Conservation (phyloP, 2,888 invertebrate genomes). For the Nomada fucata region DNA sequence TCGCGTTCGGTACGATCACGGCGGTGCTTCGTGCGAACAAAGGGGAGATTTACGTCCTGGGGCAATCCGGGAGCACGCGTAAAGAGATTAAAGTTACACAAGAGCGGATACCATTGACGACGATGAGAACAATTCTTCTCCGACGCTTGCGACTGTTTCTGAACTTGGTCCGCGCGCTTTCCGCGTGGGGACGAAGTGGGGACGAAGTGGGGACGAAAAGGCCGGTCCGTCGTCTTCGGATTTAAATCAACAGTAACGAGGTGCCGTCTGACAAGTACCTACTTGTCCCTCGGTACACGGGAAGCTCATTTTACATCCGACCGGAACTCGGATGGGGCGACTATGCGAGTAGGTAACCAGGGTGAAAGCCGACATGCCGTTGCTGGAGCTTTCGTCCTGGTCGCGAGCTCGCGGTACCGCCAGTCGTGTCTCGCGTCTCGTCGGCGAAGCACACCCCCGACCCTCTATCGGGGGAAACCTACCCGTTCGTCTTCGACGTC, state of each 20-base stretch:
- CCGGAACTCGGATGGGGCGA: conserved; percentile 7
- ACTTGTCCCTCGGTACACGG: conserved; percentile 40
- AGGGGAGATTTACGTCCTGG: no score
- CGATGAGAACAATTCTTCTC: no score
- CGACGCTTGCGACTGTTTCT: no score
- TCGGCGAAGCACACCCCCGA: conserved; percentile 44
- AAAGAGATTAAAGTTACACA: no score
- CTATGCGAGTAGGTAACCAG: conserved; percentile 27
- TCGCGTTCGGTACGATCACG: no score
- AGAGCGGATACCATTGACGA: no score
- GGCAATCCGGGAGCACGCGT: no score
- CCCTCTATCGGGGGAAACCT: neutral
- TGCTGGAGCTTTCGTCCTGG: conserved; percentile 57
- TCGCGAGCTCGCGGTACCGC: conserved; percentile 45
- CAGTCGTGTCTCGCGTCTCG: conserved; percentile 63
- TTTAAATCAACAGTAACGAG: conserved; percentile 44
- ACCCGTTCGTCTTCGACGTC: neutral
- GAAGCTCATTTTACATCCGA: conserved; percentile 51
- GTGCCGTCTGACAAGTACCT: conserved; percentile 18
- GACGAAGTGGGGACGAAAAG: no score
- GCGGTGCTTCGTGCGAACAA: no score
- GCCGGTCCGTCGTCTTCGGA: neutral
- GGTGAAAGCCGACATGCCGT: conserved; percentile 47
- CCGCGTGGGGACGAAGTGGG: neutral
- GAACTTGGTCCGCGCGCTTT: no score